Percentiles rank a stretch among this genome's conserved stretches.
These are phyloP conservation scores for Erpobdella octoculata DNA, from an alignment of 2,888 invertebrate genomes.

Conservation along the genomic window DNA sequence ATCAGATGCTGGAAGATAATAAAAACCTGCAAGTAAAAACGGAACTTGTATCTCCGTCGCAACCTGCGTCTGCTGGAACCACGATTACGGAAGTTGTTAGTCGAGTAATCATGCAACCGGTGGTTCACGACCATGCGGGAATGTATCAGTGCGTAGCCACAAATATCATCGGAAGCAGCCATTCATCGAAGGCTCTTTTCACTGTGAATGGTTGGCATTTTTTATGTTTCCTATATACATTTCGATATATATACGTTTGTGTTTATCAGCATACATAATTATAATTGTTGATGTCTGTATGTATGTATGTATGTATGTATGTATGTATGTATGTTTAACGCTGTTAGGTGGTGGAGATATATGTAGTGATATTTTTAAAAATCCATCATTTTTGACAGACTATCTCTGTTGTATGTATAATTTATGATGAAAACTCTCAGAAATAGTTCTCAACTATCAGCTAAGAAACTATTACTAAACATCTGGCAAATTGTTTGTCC, in stretches of 20 bases:
- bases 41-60: neutral
- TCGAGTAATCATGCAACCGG: conserved; percentile 65
- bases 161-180: conserved; percentile 79
- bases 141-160: conserved; percentile 85
- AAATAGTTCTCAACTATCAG: too few relatives aligned
- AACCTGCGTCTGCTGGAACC: conserved; percentile 29
- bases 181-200: conserved; percentile 75
- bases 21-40: neutral
- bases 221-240: neutral
- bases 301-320: neutral
- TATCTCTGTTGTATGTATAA: too few relatives aligned
- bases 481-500: too few relatives aligned
- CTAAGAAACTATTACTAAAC: too few relatives aligned
- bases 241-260: neutral
- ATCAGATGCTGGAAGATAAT: neutral
- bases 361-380: neutral
- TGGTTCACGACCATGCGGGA: conserved; percentile 74
- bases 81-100: conserved; percentile 57
- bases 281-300: too few relatives aligned
- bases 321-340: neutral
- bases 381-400: too few relatives aligned
- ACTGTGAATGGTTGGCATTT: conserved; percentile 67
- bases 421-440: too few relatives aligned
- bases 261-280: neutral
- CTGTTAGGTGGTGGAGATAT: neutral